These are phyloP conservation scores for Adelphocoris suturalis DNA, from an alignment of 2,888 invertebrate genomes.

Conservation along the genomic window DNA sequence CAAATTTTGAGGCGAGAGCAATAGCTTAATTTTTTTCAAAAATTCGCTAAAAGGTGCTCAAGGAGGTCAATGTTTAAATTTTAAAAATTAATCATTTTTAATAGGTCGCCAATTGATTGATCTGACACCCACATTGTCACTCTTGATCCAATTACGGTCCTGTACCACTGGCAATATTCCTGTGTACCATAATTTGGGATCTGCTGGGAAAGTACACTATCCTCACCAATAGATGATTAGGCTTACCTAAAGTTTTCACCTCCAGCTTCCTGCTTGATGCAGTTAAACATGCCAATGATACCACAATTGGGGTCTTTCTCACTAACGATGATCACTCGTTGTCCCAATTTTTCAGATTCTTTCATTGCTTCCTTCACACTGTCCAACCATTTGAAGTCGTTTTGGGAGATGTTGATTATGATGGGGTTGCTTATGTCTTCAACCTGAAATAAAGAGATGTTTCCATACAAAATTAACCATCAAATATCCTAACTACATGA, in stretches of 20 bases:
- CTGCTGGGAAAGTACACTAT: not conserved
- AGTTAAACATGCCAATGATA: constrained; percentile 92
- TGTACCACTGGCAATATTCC: no score
- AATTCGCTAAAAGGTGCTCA: no score
- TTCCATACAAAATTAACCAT: no score
- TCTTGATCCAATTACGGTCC: no score
- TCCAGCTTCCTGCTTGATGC: constrained; percentile 92
- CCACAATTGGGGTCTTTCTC: constrained; percentile 86
- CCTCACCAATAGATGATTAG: not conserved
- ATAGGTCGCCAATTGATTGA: no score
- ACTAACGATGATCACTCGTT: constrained; percentile 84
- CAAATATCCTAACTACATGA: no score
- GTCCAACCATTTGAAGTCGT: constrained; percentile 89
- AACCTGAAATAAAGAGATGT: not conserved
- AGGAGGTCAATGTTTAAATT: no score
- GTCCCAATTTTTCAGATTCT: constrained; percentile 82
- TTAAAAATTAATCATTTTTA: no score
- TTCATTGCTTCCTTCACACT: constrained; percentile 87
- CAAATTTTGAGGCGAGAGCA: no score
- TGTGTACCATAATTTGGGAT: no score
- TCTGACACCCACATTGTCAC: no score
- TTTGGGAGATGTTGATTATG: constrained; percentile 85
- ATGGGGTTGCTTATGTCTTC: constrained; percentile 40
- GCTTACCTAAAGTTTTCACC: constrained; percentile 86
- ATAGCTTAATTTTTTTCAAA: no score